A percentile compares a stretch with the other conserved stretches of the same genome.
These are phyloP conservation scores for Mechanitis mazaeus DNA, from an alignment of 2,888 invertebrate species.

Conservation along the genomic window DNA sequence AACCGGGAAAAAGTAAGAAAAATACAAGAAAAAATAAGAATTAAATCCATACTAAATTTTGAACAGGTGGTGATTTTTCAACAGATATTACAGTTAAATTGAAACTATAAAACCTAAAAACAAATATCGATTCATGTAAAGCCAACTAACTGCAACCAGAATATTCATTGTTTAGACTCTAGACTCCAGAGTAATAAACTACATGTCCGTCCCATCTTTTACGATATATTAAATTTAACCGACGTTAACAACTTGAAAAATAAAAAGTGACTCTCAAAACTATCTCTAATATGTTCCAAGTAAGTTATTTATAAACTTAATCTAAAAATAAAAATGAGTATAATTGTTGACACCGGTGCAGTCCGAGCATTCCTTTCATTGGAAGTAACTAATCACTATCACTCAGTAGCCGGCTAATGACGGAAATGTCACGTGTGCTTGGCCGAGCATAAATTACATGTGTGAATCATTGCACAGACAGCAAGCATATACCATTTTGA, in stretches of 20 bases:
- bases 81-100: no score
- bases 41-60: no score
- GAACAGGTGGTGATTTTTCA: no score
- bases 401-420: slow-evolving; percentile 24
- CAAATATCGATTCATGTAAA: not conserved
- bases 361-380: slow-evolving; percentile 30
- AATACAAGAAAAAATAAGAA: no score
- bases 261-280: no score
- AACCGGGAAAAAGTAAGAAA: no score
- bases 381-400: slow-evolving; percentile 24
- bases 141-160: not conserved
- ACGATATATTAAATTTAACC: not conserved
- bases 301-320: no score
- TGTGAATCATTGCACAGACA: slow-evolving; percentile 36
- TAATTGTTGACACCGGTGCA: slow-evolving; percentile 28
- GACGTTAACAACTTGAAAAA: no score
- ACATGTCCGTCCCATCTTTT: not conserved
- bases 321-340: not conserved
- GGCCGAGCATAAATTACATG: slow-evolving; percentile 36
- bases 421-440: slow-evolving; percentile 42
- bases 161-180: not conserved
- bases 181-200: not conserved
- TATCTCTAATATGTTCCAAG: no score
- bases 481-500: no score
- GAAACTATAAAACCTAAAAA: slow-evolving; percentile 5